Percentiles rank a stretch among this genome's conserved stretches.
Conservation (phyloP, 2,797 vertebrate species). For the Perodicticus potto region DNA sequence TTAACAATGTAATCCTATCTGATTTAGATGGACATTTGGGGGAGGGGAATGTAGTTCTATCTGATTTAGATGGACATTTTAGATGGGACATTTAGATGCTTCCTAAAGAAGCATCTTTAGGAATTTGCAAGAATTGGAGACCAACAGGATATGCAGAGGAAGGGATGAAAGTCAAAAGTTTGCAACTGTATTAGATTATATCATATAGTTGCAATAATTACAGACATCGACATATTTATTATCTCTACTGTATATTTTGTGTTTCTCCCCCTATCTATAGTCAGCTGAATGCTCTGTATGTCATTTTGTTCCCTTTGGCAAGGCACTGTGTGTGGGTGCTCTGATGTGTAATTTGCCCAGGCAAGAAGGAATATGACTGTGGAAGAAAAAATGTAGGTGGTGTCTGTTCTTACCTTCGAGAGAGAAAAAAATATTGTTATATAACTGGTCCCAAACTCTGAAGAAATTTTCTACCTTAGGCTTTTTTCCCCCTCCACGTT, state of each 20-base stretch:
- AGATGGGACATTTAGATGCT: too few species aligned
- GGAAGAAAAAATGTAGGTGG: conserved; percentile 44
- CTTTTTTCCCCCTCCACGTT: not conserved
- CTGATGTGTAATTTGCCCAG: conserved; percentile 64
- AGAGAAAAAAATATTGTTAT: conserved; percentile 42
- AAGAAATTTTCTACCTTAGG: conserved; percentile 40
- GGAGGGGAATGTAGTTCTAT: not conserved
- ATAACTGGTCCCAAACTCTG: conserved; percentile 54
- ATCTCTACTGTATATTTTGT: conserved; percentile 26
- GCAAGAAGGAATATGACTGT: conserved; percentile 58
- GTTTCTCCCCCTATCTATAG: not conserved
- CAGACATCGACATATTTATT: conserved; percentile 53
- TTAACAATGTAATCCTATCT: conserved; percentile 34
- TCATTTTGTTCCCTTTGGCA: conserved; percentile 51
- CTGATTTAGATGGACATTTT: too few species aligned
- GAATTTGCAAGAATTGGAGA: not conserved
- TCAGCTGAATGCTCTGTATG: conserved; percentile 41
- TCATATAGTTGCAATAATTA: conserved; percentile 20
- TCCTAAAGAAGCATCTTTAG: not conserved
- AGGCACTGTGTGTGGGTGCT: conserved; percentile 50
- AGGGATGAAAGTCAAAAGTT: not conserved
- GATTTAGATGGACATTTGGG: conserved; percentile 52
- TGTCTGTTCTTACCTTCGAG: conserved; percentile 63
- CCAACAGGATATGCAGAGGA: not conserved
- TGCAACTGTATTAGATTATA: not conserved